Conservation (phyloP, 2,113 vertebrate species). For the Bostrychus sinensis region DNA sequence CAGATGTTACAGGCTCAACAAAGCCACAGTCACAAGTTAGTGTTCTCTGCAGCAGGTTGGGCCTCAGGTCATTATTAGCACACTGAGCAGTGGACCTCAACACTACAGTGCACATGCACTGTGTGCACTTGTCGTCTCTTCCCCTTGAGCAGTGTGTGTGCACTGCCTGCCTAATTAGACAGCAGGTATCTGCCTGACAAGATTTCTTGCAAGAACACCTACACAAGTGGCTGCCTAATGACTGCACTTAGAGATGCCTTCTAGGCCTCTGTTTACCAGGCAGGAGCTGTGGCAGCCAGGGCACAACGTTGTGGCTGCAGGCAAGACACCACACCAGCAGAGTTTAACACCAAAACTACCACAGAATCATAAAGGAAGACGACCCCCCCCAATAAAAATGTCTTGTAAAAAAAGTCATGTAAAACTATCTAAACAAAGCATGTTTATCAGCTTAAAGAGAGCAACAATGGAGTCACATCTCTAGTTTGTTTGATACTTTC, state of each 20-base stretch:
- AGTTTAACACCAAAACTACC: no score
- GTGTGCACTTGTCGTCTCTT: constrained; percentile 37
- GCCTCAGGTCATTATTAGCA: constrained; percentile 75
- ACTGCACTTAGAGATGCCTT: constrained; percentile 68
- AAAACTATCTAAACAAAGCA: no score
- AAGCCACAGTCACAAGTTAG: constrained; percentile 77
- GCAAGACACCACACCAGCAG: constrained; percentile 33
- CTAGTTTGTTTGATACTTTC: no score
- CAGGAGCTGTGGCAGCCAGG: background rate
- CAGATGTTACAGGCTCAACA: constrained; percentile 76
- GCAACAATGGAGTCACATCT: no score
- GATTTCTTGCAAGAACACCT: constrained; percentile 79
- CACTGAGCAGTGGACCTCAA: constrained; percentile 25
- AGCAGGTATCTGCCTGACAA: constrained; percentile 76
- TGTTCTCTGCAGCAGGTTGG: constrained; percentile 76
- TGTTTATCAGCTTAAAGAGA: no score
- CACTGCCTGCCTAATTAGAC: constrained; percentile 64
- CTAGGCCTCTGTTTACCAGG: constrained; percentile 30
- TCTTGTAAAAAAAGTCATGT: no score
- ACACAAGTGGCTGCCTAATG: constrained; percentile 68
- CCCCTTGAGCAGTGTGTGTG: constrained; percentile 66
- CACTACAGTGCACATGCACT: constrained; percentile 47
- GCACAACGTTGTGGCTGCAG: constrained; percentile 4
- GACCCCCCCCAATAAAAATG: no score
- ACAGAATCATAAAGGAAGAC: background rate